Conservation (phyloP, 1,140 invertebrate genomes). For the Manduca sexta region DNA sequence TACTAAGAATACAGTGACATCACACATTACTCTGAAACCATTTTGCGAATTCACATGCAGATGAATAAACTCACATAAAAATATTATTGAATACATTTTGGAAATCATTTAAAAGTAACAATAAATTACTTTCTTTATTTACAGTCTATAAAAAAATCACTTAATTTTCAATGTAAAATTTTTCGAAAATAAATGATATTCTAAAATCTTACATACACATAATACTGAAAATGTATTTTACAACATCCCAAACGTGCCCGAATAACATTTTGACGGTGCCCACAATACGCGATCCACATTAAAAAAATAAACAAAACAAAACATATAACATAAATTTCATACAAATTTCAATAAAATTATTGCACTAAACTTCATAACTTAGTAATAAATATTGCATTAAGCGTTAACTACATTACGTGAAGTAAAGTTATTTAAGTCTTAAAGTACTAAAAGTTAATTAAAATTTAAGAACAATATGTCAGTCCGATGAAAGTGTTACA, state of each 20-base stretch:
- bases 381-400: slow-evolving; percentile 69
- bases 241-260: slow-evolving; percentile 40
- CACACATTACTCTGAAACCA: slow-evolving; percentile 27
- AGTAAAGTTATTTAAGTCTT: slow-evolving; percentile 59
- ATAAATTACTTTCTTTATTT: slow-evolving; percentile 65
- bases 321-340: slow-evolving; percentile 64
- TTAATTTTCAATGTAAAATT: slow-evolving; percentile 56
- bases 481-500: slow-evolving; percentile 55
- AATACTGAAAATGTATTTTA: slow-evolving; percentile 66
- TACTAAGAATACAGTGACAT: slow-evolving; percentile 23
- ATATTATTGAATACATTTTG: slow-evolving; percentile 58
- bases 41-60: slow-evolving; percentile 28
- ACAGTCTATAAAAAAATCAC: slow-evolving; percentile 61
- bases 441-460: slow-evolving; percentile 58
- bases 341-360: slow-evolving; percentile 68
- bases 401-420: slow-evolving; percentile 61
- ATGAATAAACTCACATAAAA: slow-evolving; percentile 38
- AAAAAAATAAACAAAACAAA: slow-evolving; percentile 58
- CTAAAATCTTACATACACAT: slow-evolving; percentile 64
- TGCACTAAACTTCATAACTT: slow-evolving; percentile 67
- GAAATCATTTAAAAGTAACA: slow-evolving; percentile 68
- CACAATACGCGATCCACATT: slow-evolving; percentile 35
- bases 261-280: slow-evolving; percentile 40
- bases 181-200: slow-evolving; percentile 59
- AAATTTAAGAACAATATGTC: slow-evolving; percentile 55